These are phyloP conservation scores for Rallus crepitans DNA, from an alignment of 2,797 vertebrate genomes.

Conservation along the genomic window DNA sequence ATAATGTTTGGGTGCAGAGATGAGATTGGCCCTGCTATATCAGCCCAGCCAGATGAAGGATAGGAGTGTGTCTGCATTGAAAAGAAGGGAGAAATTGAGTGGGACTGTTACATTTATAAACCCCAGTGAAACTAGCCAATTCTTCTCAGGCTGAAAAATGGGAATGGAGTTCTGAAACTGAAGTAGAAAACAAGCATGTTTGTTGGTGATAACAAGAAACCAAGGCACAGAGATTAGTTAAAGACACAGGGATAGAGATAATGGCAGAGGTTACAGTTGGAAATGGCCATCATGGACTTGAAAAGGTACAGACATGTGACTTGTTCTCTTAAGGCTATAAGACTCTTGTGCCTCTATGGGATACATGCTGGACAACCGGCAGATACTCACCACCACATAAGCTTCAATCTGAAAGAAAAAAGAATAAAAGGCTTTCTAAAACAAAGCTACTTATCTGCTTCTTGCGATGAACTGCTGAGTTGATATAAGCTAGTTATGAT, in stretches of 20 bases:
- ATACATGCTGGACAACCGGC: not conserved
- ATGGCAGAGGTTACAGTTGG: not conserved
- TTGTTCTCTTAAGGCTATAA: not conserved
- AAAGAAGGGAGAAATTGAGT: constrained; percentile 9
- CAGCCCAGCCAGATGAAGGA: constrained; percentile 28
- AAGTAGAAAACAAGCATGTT: not conserved
- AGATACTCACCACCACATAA: constrained; percentile 92
- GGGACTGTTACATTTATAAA: not conserved
- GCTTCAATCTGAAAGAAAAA: constrained; percentile 86
- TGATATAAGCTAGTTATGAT: not conserved
- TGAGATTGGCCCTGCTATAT: constrained; percentile 28
- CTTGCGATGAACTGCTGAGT: not conserved
- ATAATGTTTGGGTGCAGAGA: constrained; percentile 32
- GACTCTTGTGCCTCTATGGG: not conserved
- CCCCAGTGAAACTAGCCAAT: not conserved
- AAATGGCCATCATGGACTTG: not conserved
- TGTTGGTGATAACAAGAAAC: not conserved
- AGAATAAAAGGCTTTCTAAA: not conserved
- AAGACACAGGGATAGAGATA: not conserved
- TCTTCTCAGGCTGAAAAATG: constrained; percentile 6
- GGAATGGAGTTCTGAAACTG: not conserved
- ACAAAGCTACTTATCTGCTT: not conserved
- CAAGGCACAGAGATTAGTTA: not conserved
- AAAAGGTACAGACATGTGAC: not conserved
- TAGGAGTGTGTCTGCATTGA: not conserved